Base-by-base conservation (phyloP, 64 coral and sea anemone species). In the Montipora cactus region DNA sequence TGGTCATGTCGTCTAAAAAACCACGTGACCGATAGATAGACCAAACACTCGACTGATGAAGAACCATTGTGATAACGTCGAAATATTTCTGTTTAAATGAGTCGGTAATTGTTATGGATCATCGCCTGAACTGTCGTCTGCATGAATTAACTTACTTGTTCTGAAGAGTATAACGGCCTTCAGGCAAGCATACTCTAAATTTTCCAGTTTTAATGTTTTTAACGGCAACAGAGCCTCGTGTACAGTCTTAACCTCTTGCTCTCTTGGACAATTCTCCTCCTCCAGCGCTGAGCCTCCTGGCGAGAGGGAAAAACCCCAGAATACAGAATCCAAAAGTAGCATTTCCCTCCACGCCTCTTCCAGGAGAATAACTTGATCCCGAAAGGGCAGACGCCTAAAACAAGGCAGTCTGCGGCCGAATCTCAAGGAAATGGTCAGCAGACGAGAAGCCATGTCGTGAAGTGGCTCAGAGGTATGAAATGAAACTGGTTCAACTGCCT, bases 341-440 rank as follows among this genome's bases (percentile, higher is more conserved):
- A 95, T 67, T 51, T 99, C 94, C 70, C 89, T 96, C 98, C 98
- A 99, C 23, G 92, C 89, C n/a, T 99, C 98, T 23, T 99, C 98
- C 55, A 99, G 83, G 4, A 99, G 92, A 46, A 99, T 99, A 5
- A 99, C 94, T 70, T 99, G 98, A 76, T 99, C 98, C 7, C 98
- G 94, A 49, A 99, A 96, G 11, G 92, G 92, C 64, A 99, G 51
- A 6, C 89, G 71, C 47, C 81, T 91, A 68, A 99, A 94, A 92
- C 95, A 96, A 5, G 95, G 80, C 46, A 96, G 74, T 74, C 96
- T 95, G 12, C 95, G 92, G 16, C 92, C 98, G 62, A 99, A 99
- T 1, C 92, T 84, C 57, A 99, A 87, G 12, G 89, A 96, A 12
- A 84, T 74, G 5, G 92, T 84, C 18, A 99, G 68, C 7, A 96